A percentile compares a stretch with the other conserved stretches of the same genome.
phyloP scores from a whole-genome alignment of 2,797 vertebrate genomes.

The Phyllotis vaccarum region DNA sequence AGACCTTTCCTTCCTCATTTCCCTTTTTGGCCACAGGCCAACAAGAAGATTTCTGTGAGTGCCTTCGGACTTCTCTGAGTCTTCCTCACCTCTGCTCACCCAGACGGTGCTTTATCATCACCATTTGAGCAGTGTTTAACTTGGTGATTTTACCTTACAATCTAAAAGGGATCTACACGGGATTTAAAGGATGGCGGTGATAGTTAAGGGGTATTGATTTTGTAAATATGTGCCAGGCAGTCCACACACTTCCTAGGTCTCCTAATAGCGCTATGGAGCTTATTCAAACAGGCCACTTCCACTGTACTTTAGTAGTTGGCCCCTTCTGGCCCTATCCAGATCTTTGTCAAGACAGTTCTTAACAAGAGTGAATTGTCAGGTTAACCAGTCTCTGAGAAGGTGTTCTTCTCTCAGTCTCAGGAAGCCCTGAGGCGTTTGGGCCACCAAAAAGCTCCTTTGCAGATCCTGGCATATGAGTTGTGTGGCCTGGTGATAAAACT shows the following conservation, averaged over 20 bases:
- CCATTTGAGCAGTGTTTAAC: constrained; percentile 3
- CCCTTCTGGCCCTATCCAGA: not conserved
- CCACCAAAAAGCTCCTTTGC: not conserved
- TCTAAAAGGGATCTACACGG: not conserved
- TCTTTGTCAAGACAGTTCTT: not conserved
- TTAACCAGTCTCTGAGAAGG: not conserved
- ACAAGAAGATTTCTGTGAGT: not conserved
- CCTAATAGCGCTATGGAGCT: not conserved
- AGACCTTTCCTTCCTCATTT: not conserved
- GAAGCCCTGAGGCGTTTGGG: not conserved
- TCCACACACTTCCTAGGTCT: not conserved
- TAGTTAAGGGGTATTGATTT: not conserved
- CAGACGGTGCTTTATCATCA: not conserved
- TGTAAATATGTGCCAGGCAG: not conserved
- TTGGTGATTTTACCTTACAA: not conserved
- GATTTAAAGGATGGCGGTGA: not conserved
- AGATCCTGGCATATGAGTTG: constrained; percentile 3
- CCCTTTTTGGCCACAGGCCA: not conserved
- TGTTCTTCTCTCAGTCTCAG: fast-evolving
- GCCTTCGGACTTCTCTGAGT: not conserved
- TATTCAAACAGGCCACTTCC: not conserved
- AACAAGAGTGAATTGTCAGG: not conserved
- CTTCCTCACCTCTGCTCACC: not conserved
- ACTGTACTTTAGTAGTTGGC: not conserved
- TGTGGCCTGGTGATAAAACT: not conserved